phyloP scores from a whole-genome alignment of 2,113 vertebrate genomes.

The Calidris pugnax region DNA sequence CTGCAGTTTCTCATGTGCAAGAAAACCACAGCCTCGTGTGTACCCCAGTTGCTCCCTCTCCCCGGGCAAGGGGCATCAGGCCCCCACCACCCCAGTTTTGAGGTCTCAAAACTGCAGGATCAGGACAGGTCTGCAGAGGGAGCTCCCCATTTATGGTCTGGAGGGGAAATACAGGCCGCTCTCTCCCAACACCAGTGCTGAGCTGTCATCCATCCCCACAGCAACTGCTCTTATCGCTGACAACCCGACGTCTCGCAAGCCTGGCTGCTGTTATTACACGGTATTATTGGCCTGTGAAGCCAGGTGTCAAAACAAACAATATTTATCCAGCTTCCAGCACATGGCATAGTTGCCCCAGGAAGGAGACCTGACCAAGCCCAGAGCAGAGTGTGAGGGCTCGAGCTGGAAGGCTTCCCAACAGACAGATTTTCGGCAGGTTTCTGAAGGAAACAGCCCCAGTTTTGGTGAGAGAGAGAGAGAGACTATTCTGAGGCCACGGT shows the following conservation, averaged over 20 bases:
- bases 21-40: background rate
- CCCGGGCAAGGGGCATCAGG: background rate
- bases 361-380: background rate
- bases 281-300: background rate
- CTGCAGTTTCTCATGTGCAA: background rate
- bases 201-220: background rate
- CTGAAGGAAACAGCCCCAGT: background rate
- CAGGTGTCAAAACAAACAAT: background rate
- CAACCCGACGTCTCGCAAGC: background rate
- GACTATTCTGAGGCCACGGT: background rate
- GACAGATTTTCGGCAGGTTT: background rate
- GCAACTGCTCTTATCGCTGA: background rate
- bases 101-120: background rate
- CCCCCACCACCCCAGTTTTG: rapidly evolving
- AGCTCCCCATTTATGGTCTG: conserved; percentile 40
- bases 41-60: background rate
- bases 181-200: background rate
- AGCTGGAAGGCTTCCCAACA: background rate
- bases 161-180: background rate
- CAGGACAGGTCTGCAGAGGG: conserved; percentile 44
- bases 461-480: background rate
- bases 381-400: background rate
- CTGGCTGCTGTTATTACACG: background rate
- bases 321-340: background rate
- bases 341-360: background rate